Evolutionary conservation across 2,797 vertebrate species (phyloP).

Genomic region (Acomys russatus): DNA sequence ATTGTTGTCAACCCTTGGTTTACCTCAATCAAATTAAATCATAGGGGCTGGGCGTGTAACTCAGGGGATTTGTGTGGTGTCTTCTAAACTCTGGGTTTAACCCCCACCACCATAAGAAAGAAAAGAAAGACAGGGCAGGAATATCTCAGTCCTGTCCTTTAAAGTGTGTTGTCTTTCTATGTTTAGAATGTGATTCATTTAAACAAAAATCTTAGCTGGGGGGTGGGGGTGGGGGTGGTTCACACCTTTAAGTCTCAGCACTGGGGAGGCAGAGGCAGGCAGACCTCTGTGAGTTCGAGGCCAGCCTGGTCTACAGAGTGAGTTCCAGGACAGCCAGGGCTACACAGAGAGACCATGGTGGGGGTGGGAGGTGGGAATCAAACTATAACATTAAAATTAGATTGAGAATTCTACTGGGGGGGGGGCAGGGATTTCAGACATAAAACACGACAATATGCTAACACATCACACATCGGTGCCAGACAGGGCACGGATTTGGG

Average conservation of each 20-base stretch:
- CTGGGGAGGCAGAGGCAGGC: background rate
- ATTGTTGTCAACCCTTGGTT: background rate
- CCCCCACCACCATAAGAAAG: background rate
- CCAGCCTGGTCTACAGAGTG: background rate
- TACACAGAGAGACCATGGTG: background rate
- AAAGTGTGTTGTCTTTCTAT: conserved; percentile 2
- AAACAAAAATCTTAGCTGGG: no score
- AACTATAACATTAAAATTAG: conserved; percentile 42
- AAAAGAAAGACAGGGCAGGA: background rate
- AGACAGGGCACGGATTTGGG: background rate
- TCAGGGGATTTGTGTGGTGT: background rate
- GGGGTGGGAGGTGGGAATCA: background rate
- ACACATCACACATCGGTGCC: conserved; percentile 4
- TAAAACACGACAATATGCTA: conserved; percentile 58
- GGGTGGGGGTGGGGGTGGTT: no score
- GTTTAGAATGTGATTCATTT: conserved; percentile 10
- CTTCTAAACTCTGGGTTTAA: background rate
- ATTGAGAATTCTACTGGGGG: conserved; percentile 8
- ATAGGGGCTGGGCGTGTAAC: background rate
- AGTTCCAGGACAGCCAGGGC: background rate
- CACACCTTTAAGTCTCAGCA: background rate
- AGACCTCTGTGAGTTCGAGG: background rate
- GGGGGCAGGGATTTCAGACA: conserved; percentile 35
- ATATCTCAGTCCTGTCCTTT: background rate
- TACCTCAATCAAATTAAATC: background rate